phyloP scores from a whole-genome alignment of 2,888 invertebrate genomes.

The Nymphalis c-album region DNA sequence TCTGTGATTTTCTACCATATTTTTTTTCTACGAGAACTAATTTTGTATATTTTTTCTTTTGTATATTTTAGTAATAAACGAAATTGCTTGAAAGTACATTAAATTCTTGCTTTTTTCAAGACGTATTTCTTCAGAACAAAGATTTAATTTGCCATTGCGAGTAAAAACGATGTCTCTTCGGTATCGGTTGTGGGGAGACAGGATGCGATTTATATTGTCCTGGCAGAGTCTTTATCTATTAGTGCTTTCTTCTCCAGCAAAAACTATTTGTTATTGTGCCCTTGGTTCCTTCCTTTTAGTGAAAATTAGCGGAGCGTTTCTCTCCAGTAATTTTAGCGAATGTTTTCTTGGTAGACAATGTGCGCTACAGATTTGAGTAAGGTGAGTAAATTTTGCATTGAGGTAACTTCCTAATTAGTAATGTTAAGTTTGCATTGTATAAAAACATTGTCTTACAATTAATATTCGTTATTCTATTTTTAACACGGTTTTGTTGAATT shows the following conservation, averaged over 20 bases:
- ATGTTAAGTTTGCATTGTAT: background rate
- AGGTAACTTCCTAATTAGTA: background rate
- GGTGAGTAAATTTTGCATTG: background rate
- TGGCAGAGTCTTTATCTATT: slow-evolving; percentile 55
- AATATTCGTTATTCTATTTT: background rate
- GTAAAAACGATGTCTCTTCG: slow-evolving; percentile 27
- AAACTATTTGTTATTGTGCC: slow-evolving; percentile 63
- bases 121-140: slow-evolving; percentile 6
- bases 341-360: slow-evolving; percentile 39
- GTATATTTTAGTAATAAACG: no score
- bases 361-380: slow-evolving; percentile 15
- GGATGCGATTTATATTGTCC: slow-evolving; percentile 40
- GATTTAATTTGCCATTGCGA: slow-evolving; percentile 27
- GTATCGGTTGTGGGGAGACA: slow-evolving; percentile 33
- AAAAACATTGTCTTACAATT: background rate
- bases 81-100: no score
- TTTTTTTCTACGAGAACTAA: no score
- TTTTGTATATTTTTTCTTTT: no score
- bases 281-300: slow-evolving; percentile 47
- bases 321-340: slow-evolving; percentile 44
- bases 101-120: background rate
- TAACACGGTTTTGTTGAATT: background rate
- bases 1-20: background rate
- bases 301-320: slow-evolving; percentile 52
- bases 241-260: slow-evolving; percentile 49